These are phyloP conservation scores for Athalia circularis DNA, from an alignment of 2,888 invertebrate genomes.

Conservation along the genomic window DNA sequence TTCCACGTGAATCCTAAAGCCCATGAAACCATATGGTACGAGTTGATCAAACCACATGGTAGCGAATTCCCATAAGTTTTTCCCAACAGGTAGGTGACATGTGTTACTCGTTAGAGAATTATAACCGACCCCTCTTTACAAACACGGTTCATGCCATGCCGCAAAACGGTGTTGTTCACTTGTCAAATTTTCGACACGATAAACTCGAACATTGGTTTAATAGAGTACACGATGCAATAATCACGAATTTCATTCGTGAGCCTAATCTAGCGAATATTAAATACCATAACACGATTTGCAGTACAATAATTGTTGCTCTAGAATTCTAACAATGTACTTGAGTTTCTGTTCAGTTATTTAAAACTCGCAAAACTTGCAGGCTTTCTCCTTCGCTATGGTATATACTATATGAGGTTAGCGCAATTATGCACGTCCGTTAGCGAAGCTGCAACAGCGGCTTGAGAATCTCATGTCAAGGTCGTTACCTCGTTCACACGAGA, in stretches of 20 bases:
- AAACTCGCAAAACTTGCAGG: too few relatives aligned
- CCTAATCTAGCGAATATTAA: too few relatives aligned
- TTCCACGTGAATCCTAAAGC: conserved; percentile 44
- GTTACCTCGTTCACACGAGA: conserved; percentile 19
- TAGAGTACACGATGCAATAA: too few relatives aligned
- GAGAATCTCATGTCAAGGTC: conserved; percentile 38
- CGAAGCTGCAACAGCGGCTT: conserved; percentile 7
- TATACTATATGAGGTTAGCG: not conserved
- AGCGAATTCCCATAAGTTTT: conserved; percentile 61
- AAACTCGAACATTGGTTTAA: too few relatives aligned
- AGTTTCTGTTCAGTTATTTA: too few relatives aligned
- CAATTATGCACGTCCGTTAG: conserved; percentile 33
- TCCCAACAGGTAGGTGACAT: conserved; percentile 53
- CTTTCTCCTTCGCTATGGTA: conserved; percentile 1
- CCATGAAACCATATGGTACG: conserved; percentile 58
- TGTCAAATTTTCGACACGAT: not conserved
- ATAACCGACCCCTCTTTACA: conserved; percentile 13
- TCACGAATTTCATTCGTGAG: too few relatives aligned
- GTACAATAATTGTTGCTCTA: too few relatives aligned
- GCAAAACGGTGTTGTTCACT: conserved; percentile 5
- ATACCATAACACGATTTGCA: too few relatives aligned
- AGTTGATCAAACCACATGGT: conserved; percentile 60
- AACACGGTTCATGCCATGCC: not conserved
- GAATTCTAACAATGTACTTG: too few relatives aligned
- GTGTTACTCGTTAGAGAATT: conserved; percentile 44